Evolutionary conservation across 2,888 invertebrate species (phyloP), one percentile per base, ranked within the genome.

Genomic region (Geophilus truncorum): DNA sequence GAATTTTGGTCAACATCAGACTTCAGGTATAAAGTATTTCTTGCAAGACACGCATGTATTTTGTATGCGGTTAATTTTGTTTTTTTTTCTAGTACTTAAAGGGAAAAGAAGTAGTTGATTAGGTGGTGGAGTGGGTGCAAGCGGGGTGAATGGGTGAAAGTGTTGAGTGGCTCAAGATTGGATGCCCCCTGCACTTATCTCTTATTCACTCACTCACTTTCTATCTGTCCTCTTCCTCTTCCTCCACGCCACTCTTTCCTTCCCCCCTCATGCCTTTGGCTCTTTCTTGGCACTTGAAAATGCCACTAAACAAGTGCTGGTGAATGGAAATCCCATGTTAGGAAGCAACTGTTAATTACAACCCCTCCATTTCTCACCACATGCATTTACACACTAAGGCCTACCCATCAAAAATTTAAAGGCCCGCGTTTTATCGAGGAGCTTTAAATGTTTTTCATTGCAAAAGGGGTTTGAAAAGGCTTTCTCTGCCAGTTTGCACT

Each of bases 281-380:
- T 70, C 70, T 70, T 70, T 70, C 25, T 25, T 25, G 28, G 70
- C 70, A 70, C 70, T 70, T 70, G 70, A 70, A 70, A 70, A 70
- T 70, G 70, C 70, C n/a, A 28, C 70, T 70, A 70, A 70, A 70
- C 70, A 70, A 70, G 28, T 25, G 70, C 70, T 28, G 70, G 28
- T 70, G 70, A 70, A 70, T 70, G 70, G 70, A 70, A 70, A 70
- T 70, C 70, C 28, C 70, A 70, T 70, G 70, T 70, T 70, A 70
- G 70, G 70, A 28, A 28, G 70, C 25, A 70, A 70, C 70, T 70
- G 70, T 70, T 70, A 70, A 70, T 70, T 70, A 70, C 70, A 70
- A 70, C 70, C 70, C 70, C 28, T 28, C 70, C 28, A 28, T 28
- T 70, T 25, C 70, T 28, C 70, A 70, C 70, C 70, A 70, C 70